A percentile compares a stretch with the other conserved stretches of the same genome.
These are phyloP conservation scores for Hycleus cichorii DNA, from an alignment of 1,140 invertebrate genomes.

Conservation along the genomic window DNA sequence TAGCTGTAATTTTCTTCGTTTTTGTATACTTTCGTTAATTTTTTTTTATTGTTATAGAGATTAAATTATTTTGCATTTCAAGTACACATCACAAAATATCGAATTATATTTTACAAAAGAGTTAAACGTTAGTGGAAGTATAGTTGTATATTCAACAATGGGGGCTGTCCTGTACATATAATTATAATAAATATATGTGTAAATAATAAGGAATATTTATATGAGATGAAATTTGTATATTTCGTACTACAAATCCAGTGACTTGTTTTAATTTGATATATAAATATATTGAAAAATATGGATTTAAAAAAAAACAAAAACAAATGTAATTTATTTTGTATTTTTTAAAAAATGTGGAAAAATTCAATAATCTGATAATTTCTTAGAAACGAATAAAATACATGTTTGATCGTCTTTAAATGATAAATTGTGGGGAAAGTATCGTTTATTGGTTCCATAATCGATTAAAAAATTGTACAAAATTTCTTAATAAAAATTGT, in stretches of 20 bases:
- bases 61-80: neutral
- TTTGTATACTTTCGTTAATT: neutral
- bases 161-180: slow-evolving; percentile 15
- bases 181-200: slow-evolving; percentile 17
- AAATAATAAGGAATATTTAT: slow-evolving; percentile 20
- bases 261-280: neutral
- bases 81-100: slow-evolving; percentile 16
- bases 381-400: slow-evolving; percentile 8
- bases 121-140: neutral
- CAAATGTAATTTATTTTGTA: slow-evolving; percentile 17
- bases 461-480: slow-evolving; percentile 26
- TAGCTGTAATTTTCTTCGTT: no score
- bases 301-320: slow-evolving; percentile 20
- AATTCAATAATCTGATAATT: slow-evolving; percentile 10
- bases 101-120: slow-evolving; percentile 20
- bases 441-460: slow-evolving; percentile 21
- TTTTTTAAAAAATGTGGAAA: slow-evolving; percentile 22
- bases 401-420: neutral
- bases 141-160: neutral
- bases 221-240: slow-evolving; percentile 24
- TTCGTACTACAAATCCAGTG: slow-evolving; percentile 23
- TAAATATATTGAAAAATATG: slow-evolving; percentile 14
- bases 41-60: neutral
- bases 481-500: slow-evolving; percentile 34
- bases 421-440: neutral